Percentiles rank a stretch among this genome's conserved stretches.
Conservation (phyloP, 2,797 vertebrate species). For the Enteromius treurensis region DNA sequence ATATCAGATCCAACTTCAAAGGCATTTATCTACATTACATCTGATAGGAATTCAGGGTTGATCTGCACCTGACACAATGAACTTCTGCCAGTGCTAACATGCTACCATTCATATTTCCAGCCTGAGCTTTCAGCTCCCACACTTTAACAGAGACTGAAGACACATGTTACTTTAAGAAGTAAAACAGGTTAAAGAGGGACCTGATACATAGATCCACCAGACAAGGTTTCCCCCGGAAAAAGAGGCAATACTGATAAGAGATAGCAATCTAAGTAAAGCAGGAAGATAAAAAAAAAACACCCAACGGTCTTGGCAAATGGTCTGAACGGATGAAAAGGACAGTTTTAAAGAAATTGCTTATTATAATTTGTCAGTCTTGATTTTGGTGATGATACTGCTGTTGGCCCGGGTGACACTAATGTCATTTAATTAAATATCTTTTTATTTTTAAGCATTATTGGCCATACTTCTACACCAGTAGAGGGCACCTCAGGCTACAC, state of each 20-base stretch:
- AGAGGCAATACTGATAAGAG: constrained; percentile 4
- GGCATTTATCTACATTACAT: constrained; percentile 64
- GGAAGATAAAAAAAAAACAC: neutral
- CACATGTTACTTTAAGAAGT: neutral
- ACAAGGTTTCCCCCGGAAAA: neutral
- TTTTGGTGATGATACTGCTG: neutral
- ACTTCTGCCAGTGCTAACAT: constrained; percentile 50
- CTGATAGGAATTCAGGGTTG: constrained; percentile 58
- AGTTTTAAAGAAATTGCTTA: neutral
- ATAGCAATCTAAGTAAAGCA: neutral
- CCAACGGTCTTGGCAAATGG: neutral
- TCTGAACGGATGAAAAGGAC: neutral
- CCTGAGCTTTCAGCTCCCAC: constrained; percentile 28
- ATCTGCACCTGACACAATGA: constrained; percentile 54
- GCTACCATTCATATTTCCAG: constrained; percentile 42
- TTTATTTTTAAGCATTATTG: neutral
- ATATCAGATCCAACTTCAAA: constrained; percentile 65
- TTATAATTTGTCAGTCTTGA: neutral
- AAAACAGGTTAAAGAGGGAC: constrained; percentile 24
- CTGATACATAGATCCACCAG: neutral
- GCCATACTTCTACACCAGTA: constrained; percentile 26
- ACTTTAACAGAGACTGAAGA: constrained; percentile 32
- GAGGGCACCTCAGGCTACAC: constrained; percentile 30
- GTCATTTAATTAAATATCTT: neutral
- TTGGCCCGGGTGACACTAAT: neutral